Evolutionary conservation across 2,888 invertebrate genomes (phyloP).

Genomic region (Drosophila cracens): DNA sequence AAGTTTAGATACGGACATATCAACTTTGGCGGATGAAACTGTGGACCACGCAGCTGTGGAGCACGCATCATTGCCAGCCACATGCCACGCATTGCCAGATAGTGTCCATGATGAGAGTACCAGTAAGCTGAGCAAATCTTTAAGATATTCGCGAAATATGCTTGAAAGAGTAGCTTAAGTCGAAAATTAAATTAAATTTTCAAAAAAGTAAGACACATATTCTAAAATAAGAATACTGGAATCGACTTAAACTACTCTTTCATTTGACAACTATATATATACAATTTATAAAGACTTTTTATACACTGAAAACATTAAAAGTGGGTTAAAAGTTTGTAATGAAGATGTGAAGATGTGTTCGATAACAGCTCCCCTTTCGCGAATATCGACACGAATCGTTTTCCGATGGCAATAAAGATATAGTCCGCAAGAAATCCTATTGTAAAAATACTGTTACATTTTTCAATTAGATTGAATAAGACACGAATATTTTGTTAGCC

Average conservation of each 20-base stretch:
- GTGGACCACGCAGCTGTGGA: not conserved
- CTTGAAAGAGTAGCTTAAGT: not conserved
- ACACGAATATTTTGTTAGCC: not conserved
- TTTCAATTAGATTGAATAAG: too few relatives aligned
- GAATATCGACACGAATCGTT: not conserved
- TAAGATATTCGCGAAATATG: not conserved
- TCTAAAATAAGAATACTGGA: not conserved
- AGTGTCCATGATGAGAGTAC: constrained; percentile 76
- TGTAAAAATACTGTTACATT: not conserved
- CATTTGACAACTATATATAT: not conserved
- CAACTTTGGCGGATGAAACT: constrained; percentile 3
- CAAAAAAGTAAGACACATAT: not conserved
- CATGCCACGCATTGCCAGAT: constrained; percentile 45
- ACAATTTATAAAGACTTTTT: not conserved
- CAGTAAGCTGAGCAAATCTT: constrained; percentile 53
- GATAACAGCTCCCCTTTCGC: not conserved
- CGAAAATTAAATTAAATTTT: not conserved
- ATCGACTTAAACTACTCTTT: not conserved
- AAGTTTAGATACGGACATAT: constrained; percentile 33
- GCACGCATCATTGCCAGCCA: not conserved
- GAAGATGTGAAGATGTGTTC: not conserved
- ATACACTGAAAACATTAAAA: not conserved
- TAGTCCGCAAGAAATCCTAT: not conserved
- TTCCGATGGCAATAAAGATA: not conserved
- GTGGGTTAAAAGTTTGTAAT: not conserved